A percentile compares a stretch with the other conserved stretches of the same genome.
phyloP scores from a whole-genome alignment of 2,888 invertebrate species.

The Allolobophora icterica region DNA sequence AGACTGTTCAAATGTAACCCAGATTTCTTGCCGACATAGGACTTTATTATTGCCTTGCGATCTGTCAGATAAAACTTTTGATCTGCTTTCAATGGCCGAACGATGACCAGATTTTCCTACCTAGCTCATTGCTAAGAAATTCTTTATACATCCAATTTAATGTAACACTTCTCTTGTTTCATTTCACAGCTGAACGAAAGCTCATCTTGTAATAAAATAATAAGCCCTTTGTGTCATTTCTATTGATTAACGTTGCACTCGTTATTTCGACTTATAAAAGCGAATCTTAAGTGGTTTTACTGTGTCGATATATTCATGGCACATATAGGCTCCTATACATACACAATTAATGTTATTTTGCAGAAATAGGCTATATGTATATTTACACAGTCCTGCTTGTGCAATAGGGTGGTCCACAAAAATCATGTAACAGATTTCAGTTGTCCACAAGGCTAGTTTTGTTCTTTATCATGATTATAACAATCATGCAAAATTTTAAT shows the following conservation, averaged over 20 bases:
- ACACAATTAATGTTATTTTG: no score
- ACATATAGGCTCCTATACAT: no score
- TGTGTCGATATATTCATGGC: no score
- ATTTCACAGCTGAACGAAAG: no score
- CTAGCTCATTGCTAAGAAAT: neutral
- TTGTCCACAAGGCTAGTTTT: no score
- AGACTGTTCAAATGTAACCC: neutral
- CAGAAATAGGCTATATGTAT: no score
- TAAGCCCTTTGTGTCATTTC: neutral
- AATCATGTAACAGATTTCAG: no score
- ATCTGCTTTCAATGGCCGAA: neutral
- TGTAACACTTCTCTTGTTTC: neutral
- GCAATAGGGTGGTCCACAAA: no score
- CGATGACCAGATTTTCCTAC: neutral
- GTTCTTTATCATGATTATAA: no score
- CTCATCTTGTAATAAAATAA: neutral
- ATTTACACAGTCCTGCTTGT: no score
- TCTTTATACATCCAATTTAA: neutral
- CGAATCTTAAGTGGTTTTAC: no score
- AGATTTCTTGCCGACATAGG: neutral
- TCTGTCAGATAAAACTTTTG: neutral
- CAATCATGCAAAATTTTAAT: no score
- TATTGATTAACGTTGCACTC: neutral
- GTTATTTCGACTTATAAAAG: neutral
- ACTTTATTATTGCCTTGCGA: neutral